A percentile compares a stretch with the other conserved stretches of the same genome.
phyloP scores from a whole-genome alignment of 2,888 invertebrate genomes.

The Pandemis cinnamomeana region DNA sequence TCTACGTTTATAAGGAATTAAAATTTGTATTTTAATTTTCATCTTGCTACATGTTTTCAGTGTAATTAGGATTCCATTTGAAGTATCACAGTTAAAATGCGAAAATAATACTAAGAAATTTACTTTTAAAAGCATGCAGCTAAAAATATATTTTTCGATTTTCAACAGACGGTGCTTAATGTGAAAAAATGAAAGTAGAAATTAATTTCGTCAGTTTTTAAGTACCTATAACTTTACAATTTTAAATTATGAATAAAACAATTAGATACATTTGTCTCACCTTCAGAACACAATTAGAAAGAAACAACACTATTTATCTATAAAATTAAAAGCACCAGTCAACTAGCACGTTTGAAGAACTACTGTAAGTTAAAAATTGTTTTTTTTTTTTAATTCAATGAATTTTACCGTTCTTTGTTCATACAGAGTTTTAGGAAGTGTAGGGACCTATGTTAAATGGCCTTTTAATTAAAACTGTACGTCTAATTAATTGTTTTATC shows the following conservation, averaged over 20 bases:
- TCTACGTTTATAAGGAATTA: not conserved
- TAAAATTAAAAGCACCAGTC: conserved; percentile 23
- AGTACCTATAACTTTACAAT: not conserved
- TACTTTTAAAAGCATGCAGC: too few species aligned
- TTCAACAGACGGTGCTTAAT: not conserved
- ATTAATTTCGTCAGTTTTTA: not conserved
- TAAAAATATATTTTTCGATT: not conserved
- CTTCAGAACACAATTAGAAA: conserved; percentile 20
- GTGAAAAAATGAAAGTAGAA: not conserved
- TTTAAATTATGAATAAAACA: conserved; percentile 7
- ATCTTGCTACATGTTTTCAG: not conserved
- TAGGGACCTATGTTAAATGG: conserved; percentile 58
- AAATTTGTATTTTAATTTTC: not conserved
- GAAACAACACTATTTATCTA: conserved; percentile 25
- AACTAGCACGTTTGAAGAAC: conserved; percentile 27
- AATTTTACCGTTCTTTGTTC: conserved; percentile 14
- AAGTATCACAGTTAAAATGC: not conserved
- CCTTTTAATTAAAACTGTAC: conserved; percentile 60
- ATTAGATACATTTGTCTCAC: conserved; percentile 26
- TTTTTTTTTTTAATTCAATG: not conserved
- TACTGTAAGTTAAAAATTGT: conserved; percentile 8
- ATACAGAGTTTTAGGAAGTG: conserved; percentile 32
- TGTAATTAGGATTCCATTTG: not conserved
- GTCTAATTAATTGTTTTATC: conserved; percentile 54
- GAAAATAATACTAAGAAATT: too few species aligned